phyloP scores from a whole-genome alignment of 2,888 invertebrate species.

The Thumatha senex region DNA sequence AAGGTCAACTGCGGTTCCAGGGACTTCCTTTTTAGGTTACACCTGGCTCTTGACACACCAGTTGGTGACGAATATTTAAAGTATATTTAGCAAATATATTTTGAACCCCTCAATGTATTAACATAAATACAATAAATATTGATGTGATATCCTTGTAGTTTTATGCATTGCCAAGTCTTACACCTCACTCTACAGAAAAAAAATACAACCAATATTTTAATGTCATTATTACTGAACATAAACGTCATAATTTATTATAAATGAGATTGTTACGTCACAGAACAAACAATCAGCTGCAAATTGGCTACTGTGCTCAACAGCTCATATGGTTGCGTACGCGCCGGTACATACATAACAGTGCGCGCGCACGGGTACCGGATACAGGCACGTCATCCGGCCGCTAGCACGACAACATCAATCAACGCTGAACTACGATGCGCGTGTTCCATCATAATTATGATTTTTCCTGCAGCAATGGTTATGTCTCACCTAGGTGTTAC shows the following conservation, averaged over 20 bases:
- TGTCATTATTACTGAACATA: not conserved
- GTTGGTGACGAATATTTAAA: too few relatives aligned
- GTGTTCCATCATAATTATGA: constrained; percentile 30
- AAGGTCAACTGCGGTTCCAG: too few relatives aligned
- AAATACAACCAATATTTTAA: too few relatives aligned
- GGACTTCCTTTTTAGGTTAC: too few relatives aligned
- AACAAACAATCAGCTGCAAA: not conserved
- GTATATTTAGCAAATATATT: too few relatives aligned
- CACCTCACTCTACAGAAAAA: too few relatives aligned
- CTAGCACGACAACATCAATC: constrained; percentile 40
- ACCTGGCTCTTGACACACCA: too few relatives aligned
- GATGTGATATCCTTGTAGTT: not conserved
- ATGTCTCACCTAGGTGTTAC: constrained; percentile 10
- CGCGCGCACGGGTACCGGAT: constrained; percentile 35
- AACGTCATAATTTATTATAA: not conserved
- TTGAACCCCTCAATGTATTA: too few relatives aligned
- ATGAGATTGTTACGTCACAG: constrained; percentile 1
- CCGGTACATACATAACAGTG: constrained; percentile 32
- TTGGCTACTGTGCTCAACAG: not conserved
- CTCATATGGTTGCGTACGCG: constrained; percentile 26
- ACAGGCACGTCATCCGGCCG: constrained; percentile 36
- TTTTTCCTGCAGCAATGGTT: constrained; percentile 28
- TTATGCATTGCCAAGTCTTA: too few relatives aligned
- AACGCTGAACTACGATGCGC: constrained; percentile 35
- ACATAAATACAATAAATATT: too few relatives aligned